Evolutionary conservation across 2,888 invertebrate species (phyloP).

Genomic region (Lepidonotus clava): DNA sequence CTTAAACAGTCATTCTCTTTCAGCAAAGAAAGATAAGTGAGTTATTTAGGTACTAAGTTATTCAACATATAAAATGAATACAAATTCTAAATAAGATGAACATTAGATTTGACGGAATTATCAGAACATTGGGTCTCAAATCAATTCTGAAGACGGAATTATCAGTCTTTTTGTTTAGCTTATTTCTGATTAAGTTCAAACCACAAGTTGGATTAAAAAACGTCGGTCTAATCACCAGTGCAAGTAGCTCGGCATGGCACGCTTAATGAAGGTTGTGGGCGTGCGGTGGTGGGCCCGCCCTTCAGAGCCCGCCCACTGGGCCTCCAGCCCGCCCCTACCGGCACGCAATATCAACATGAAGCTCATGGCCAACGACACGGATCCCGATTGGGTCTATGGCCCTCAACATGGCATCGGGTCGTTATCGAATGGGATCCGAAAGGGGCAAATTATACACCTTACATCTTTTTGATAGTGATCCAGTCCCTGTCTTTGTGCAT

Average conservation of each 20-base stretch:
- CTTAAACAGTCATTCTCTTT: too few relatives aligned
- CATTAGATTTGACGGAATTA: too few relatives aligned
- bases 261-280: background rate
- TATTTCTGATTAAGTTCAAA: too few relatives aligned
- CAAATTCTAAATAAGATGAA: too few relatives aligned
- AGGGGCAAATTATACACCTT: slow-evolving; percentile 9
- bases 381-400: slow-evolving; percentile 19
- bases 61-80: too few relatives aligned
- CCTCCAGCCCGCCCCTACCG: background rate
- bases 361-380: background rate
- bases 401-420: slow-evolving; percentile 34
- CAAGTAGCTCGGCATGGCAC: background rate
- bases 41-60: too few relatives aligned
- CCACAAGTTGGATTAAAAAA: too few relatives aligned
- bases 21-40: too few relatives aligned
- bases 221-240: background rate
- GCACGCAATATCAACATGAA: slow-evolving; percentile 34
- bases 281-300: background rate
- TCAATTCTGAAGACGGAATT: too few relatives aligned
- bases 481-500: too few relatives aligned
- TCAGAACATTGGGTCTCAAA: too few relatives aligned
- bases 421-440: background rate
- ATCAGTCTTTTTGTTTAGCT: too few relatives aligned
- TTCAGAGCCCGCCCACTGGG: background rate
- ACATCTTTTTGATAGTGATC: background rate